Conservation (phyloP, 2,888 invertebrate genomes). For the Schizotus pectinicornis region DNA sequence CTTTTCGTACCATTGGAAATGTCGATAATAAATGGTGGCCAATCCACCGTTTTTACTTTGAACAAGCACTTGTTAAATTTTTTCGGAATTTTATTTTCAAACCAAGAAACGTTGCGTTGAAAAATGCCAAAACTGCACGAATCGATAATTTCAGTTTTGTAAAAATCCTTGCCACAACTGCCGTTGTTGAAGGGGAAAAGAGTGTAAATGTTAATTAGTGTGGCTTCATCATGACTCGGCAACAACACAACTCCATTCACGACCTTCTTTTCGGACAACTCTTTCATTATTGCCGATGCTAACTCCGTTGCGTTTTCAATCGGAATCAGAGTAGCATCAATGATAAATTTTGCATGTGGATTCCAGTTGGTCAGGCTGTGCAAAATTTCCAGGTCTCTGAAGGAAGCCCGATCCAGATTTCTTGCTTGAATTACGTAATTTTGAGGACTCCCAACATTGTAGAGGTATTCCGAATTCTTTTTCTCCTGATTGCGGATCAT, state of each 20-base stretch:
- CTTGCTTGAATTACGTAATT: too few species aligned
- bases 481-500: too few species aligned
- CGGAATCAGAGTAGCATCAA: not conserved
- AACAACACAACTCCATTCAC: constrained; percentile 1
- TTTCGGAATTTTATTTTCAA: constrained; percentile 27
- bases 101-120: constrained; percentile 1
- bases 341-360: constrained; percentile 2
- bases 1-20: constrained; percentile 10
- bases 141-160: not conserved
- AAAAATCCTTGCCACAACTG: not conserved
- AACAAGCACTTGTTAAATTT: constrained; percentile 30
- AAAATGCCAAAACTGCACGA: not conserved
- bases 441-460: too few species aligned
- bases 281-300: not conserved
- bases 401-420: too few species aligned
- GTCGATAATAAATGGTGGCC: constrained; percentile 32
- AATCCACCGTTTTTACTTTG: constrained; percentile 29
- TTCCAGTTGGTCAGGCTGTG: not conserved
- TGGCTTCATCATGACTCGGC: not conserved
- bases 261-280: not conserved
- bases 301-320: not conserved
- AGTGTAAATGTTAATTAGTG: not conserved
- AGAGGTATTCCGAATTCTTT: too few species aligned
- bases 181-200: not conserved
- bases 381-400: too few species aligned